Base-by-base conservation (phyloP, 1,140 invertebrate species). In the Proales similis region DNA sequence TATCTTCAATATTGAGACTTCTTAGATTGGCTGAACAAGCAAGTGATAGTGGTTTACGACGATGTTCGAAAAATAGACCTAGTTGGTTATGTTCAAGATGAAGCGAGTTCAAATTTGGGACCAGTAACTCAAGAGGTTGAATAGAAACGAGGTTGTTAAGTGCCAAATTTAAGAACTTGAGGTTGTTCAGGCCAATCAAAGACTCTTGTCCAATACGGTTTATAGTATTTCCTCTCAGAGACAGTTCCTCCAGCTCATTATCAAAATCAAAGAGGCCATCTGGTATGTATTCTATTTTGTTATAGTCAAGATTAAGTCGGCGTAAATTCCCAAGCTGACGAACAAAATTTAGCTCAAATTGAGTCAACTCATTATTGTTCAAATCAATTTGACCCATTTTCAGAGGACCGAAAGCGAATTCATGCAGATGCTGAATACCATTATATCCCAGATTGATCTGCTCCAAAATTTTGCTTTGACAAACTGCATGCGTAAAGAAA, bases 131-230 rank as follows among this genome's bases (percentile, higher is more conserved):
- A 0, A 5, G 5, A 1, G 24, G 0, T n/a, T 22, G 24, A 57
- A 57, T 39, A 1, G 2, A 14, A 14, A 42, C 36, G 1, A 57
- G 9, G 20, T 57, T 39, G 27, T 62, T 62, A 27, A 17, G 12
- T 24, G 39, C 57, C 17, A 62, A n/a, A 62, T 62, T 62, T 20
- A 62, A 47, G 32, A 33, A 33, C 48, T 62, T 62, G 42, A 62
- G 38, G 17, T 22, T 45, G 26, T 33, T 19, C 2, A 62, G 26
- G 1, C 57, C 57, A 11, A 36, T 11, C 19, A 62, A 62, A 2
- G 29, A 30, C 17, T 46, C 14, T 7, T 7, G 24, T 1, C 36
- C 14, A n/a, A 62, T 9, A 19, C 1, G 26, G 17, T 27, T 22
- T 11, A 62, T 46, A 5, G 24, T 32, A 27, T 62, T 62, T 6